Conservation (phyloP, 2,888 invertebrate genomes). For the Theodoxus fluviatilis region DNA sequence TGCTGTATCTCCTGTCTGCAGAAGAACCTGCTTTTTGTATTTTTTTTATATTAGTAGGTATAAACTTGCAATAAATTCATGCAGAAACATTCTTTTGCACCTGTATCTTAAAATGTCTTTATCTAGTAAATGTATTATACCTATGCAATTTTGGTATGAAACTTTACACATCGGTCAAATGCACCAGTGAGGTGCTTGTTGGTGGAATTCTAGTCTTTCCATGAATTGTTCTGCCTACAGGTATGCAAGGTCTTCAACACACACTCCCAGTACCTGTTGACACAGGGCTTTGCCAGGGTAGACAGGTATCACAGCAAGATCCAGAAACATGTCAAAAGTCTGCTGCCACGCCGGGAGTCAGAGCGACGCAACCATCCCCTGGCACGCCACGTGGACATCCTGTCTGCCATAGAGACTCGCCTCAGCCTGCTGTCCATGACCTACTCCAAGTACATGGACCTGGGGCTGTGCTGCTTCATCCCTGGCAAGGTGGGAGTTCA, state of each 20-base stretch:
- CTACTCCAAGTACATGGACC: constrained; percentile 85
- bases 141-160: neutral
- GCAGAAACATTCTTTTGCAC: too few species aligned
- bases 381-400: constrained; percentile 86
- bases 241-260: constrained; percentile 80
- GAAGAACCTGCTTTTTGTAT: too few species aligned
- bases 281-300: constrained; percentile 82
- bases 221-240: constrained; percentile 70
- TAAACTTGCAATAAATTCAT: too few species aligned
- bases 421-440: constrained; percentile 93
- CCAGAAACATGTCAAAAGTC: constrained; percentile 80
- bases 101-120: too few species aligned
- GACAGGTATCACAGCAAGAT: constrained; percentile 80
- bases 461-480: constrained; percentile 86
- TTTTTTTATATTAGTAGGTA: too few species aligned
- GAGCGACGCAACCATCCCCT: constrained; percentile 85
- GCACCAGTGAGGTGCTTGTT: too few species aligned
- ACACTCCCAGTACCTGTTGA: constrained; percentile 78
- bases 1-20: too few species aligned
- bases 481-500: constrained; percentile 81
- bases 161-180: too few species aligned
- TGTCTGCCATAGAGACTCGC: constrained; percentile 88
- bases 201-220: too few species aligned
- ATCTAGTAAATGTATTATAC: too few species aligned
- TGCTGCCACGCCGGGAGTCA: constrained; percentile 86